These are phyloP conservation scores for Nephila pilipes DNA, from an alignment of 1,140 invertebrate species.

Conservation along the genomic window DNA sequence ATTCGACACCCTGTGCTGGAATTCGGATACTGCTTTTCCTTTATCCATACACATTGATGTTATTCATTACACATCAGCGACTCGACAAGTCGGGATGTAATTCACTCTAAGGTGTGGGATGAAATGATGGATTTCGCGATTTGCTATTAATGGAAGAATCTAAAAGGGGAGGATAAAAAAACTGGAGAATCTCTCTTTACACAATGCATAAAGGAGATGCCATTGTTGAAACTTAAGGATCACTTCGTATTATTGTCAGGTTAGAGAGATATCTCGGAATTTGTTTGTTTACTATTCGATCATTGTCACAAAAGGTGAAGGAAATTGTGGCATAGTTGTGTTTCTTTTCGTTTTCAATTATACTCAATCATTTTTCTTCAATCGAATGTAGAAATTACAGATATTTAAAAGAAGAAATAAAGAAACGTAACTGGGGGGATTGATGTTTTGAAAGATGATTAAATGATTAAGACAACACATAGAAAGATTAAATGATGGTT, in stretches of 20 bases:
- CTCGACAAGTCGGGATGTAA: neutral
- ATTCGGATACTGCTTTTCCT: neutral
- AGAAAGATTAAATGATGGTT: too few relatives aligned
- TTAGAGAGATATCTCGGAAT: neutral
- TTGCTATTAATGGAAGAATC: neutral
- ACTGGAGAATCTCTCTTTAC: neutral
- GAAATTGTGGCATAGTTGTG: neutral
- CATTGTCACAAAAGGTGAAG: neutral
- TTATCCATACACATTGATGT: neutral
- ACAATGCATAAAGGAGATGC: neutral
- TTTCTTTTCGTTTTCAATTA: neutral
- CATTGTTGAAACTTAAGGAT: constrained; percentile 1
- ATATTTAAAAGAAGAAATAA: neutral
- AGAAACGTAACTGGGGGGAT: too few relatives aligned
- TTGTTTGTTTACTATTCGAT: neutral
- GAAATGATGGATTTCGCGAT: constrained; percentile 14
- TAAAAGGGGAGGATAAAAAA: too few relatives aligned
- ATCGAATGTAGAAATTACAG: neutral
- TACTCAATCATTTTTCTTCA: neutral
- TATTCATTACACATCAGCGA: neutral
- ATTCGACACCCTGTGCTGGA: constrained; percentile 31
- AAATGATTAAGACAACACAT: too few relatives aligned
- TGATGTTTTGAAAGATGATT: too few relatives aligned
- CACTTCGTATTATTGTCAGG: neutral
- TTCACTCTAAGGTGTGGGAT: constrained; percentile 18